A percentile compares a stretch with the other conserved stretches of the same genome.
Evolutionary conservation across 2,113 vertebrate species (phyloP).

Genomic region (Delphinapterus leucas): DNA sequence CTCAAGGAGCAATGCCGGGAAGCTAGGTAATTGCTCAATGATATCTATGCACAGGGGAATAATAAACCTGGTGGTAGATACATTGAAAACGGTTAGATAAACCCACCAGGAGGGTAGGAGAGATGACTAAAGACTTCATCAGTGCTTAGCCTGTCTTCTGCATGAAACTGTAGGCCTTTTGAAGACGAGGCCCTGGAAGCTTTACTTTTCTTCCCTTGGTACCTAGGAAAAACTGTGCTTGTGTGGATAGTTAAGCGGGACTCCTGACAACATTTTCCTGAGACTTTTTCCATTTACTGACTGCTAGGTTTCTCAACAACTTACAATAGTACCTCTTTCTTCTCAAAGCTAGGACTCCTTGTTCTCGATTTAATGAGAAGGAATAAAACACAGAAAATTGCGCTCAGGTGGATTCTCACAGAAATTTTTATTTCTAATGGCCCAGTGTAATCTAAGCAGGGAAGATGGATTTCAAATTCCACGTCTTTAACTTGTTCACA

Average conservation of each 20-base stretch:
- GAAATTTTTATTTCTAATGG: conserved; percentile 23
- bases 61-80: background rate
- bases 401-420: background rate
- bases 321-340: conserved; percentile 41
- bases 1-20: background rate
- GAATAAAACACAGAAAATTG: conserved; percentile 46
- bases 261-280: background rate
- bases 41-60: background rate
- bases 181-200: background rate
- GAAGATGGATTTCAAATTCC: conserved; percentile 1
- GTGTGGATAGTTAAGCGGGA: background rate
- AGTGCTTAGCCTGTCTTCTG: background rate
- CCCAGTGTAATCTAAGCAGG: conserved; percentile 2
- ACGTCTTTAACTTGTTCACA: background rate
- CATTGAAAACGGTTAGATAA: background rate
- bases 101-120: background rate
- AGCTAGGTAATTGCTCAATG: background rate
- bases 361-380: conserved; percentile 17
- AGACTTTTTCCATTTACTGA: background rate
- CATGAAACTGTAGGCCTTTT: background rate
- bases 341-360: conserved; percentile 25
- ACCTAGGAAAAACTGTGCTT: background rate
- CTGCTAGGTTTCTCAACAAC: conserved; percentile 41
- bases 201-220: background rate
- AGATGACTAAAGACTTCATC: background rate